Percentiles rank a stretch among this genome's conserved stretches.
phyloP scores from a whole-genome alignment of 2,888 invertebrate genomes.

The Eilema caniola region DNA sequence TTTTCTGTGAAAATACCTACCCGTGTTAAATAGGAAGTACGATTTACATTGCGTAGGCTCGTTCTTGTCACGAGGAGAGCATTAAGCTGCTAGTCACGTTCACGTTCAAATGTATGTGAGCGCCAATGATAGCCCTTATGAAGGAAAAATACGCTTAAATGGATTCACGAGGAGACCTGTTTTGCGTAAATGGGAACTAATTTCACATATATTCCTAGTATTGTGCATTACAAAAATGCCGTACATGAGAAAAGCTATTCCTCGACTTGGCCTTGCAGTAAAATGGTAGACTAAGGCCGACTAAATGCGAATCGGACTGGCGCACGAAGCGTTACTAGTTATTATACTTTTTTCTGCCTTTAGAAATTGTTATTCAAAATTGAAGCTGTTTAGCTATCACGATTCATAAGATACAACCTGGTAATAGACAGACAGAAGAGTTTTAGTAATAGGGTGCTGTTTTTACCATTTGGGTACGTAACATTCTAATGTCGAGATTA shows the following conservation, averaged over 20 bases:
- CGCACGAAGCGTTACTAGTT: too few relatives aligned
- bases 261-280: too few relatives aligned
- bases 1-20: background rate
- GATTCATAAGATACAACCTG: too few relatives aligned
- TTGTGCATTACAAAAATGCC: background rate
- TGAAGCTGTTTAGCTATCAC: too few relatives aligned
- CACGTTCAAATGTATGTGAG: constrained; percentile 8
- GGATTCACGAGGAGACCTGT: background rate
- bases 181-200: background rate
- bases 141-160: constrained; percentile 3
- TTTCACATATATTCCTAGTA: background rate
- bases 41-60: constrained; percentile 7
- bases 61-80: constrained; percentile 10
- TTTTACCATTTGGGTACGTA: too few relatives aligned
- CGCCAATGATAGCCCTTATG: constrained; percentile 9
- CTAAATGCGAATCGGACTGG: too few relatives aligned
- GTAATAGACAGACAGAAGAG: too few relatives aligned
- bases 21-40: background rate
- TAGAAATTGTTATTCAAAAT: too few relatives aligned
- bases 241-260: background rate
- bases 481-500: too few relatives aligned
- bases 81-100: constrained; percentile 14
- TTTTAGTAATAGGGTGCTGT: too few relatives aligned
- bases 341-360: too few relatives aligned
- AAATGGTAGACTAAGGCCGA: too few relatives aligned